Conservation (phyloP, 2,113 vertebrate species). For the Hippocampus zosterae region DNA sequence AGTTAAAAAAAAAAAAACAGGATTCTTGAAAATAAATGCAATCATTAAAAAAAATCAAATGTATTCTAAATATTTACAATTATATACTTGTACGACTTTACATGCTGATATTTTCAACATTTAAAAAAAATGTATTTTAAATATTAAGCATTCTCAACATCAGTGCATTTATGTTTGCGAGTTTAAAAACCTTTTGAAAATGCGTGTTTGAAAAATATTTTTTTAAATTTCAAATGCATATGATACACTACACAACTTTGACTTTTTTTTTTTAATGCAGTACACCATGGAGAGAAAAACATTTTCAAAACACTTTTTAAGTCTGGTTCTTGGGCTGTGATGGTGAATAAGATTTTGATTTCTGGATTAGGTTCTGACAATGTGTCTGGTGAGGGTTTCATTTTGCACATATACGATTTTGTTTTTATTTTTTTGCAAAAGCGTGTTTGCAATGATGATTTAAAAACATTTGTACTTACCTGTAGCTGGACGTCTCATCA, state of each 20-base stretch:
- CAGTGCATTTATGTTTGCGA: conserved; percentile 4
- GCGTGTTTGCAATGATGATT: not conserved
- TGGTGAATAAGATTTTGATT: not conserved
- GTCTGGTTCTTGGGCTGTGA: not conserved
- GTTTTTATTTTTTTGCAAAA: not conserved
- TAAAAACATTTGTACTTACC: conserved; percentile 72
- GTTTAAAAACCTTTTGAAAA: too few relatives aligned
- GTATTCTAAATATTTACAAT: too few relatives aligned
- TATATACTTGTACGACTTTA: too few relatives aligned
- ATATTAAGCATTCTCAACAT: too few relatives aligned
- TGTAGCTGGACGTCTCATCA: conserved; percentile 71
- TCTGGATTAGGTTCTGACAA: not conserved
- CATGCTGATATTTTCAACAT: too few relatives aligned
- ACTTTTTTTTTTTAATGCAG: not conserved
- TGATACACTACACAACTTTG: not conserved
- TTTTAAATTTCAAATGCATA: too few relatives aligned
- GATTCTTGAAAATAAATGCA: too few relatives aligned
- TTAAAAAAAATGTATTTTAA: too few relatives aligned
- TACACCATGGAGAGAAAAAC: too few relatives aligned
- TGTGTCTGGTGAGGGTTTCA: not conserved
- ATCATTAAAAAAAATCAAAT: too few relatives aligned
- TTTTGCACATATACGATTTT: not conserved
- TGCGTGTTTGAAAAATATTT: conserved; percentile 6
- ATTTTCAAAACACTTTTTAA: too few relatives aligned
- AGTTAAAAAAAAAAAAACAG: too few relatives aligned